Percentiles rank a stretch among this genome's conserved stretches.
These are phyloP conservation scores for Apis florea DNA, from an alignment of 1,140 invertebrate genomes.

Conservation along the genomic window DNA sequence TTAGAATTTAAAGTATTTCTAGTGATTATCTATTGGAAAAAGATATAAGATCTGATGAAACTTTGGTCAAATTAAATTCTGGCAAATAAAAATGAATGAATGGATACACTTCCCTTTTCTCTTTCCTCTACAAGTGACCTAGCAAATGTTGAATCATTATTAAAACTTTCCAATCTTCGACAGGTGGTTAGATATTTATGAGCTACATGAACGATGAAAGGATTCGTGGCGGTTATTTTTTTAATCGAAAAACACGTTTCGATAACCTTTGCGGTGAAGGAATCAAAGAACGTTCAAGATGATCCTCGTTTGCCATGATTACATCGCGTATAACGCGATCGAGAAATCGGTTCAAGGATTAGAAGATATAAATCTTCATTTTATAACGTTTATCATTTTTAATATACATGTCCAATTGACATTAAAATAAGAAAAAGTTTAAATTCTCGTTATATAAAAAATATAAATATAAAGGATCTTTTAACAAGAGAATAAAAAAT, in stretches of 20 bases:
- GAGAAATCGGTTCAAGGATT: conserved; percentile 4
- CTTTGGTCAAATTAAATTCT: no score
- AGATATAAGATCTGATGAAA: background rate
- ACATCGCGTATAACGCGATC: no score
- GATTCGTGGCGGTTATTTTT: conserved; percentile 31
- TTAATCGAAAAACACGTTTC: conserved; percentile 36
- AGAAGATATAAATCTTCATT: background rate
- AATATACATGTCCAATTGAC: no score
- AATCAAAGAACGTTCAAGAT: conserved; percentile 35
- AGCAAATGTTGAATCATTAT: conserved; percentile 18
- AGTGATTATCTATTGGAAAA: no score
- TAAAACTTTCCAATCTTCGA: conserved; percentile 41
- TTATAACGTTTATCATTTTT: background rate
- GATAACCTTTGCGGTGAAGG: conserved; percentile 50
- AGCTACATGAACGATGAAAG: conserved; percentile 23
- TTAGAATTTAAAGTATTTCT: background rate
- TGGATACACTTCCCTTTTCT: background rate
- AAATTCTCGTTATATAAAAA: no score
- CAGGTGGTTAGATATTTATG: conserved; percentile 30
- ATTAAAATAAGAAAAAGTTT: no score
- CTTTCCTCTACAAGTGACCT: background rate
- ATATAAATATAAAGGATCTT: no score
- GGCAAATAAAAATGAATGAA: background rate
- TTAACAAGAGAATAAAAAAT: no score
- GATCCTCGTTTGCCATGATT: conserved; percentile 26